phyloP scores from a whole-genome alignment of 2,888 invertebrate species.

The Leptura quadrifasciata region DNA sequence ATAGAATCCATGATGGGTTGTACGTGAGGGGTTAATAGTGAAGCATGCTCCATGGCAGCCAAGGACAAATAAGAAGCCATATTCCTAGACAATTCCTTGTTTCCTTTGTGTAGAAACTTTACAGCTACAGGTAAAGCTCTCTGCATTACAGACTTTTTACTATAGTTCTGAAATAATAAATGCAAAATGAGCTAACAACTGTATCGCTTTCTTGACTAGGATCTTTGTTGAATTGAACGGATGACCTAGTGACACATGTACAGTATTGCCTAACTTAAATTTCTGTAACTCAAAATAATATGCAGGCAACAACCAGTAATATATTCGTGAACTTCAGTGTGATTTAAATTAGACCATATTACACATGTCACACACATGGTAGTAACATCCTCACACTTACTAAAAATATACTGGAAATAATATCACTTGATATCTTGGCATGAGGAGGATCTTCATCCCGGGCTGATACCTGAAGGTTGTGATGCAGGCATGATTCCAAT shows the following conservation, averaged over 20 bases:
- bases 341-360: too few species aligned
- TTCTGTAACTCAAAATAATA: too few species aligned
- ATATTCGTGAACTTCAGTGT: too few species aligned
- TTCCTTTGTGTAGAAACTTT: conserved; percentile 92
- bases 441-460: conserved; percentile 94
- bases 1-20: conserved; percentile 94
- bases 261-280: too few species aligned
- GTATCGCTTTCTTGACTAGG: too few species aligned
- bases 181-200: background rate
- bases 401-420: conserved; percentile 95
- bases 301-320: too few species aligned
- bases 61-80: conserved; percentile 94
- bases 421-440: conserved; percentile 96
- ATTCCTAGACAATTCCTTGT: conserved; percentile 91
- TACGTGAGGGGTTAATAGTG: conserved; percentile 89
- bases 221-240: too few species aligned
- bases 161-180: conserved; percentile 78
- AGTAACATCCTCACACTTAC: conserved; percentile 74
- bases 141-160: conserved; percentile 85
- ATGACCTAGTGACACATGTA: too few species aligned
- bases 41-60: conserved; percentile 93
- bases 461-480: conserved; percentile 87
- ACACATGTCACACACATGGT: too few species aligned
- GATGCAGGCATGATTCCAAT: conserved; percentile 90
- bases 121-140: conserved; percentile 92